Evolutionary conservation across 1,140 invertebrate species (phyloP).

Genomic region (Fopius arisanus): DNA sequence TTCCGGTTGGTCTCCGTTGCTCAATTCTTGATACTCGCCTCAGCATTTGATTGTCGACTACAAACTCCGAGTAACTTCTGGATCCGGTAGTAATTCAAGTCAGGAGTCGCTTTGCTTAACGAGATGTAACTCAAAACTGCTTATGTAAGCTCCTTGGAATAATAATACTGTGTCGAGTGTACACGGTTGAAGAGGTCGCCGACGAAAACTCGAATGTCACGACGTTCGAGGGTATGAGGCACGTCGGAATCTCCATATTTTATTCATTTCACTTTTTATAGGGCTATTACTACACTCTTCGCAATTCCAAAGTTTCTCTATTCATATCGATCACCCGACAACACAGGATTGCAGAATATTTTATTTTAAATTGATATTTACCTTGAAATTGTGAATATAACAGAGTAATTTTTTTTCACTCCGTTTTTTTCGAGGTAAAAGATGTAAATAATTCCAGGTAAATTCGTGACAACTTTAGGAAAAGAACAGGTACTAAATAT

Average conservation of each 20-base stretch:
- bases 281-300: neutral
- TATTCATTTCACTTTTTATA: neutral
- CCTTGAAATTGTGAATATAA: too few relatives aligned
- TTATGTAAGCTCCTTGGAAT: conserved; percentile 30
- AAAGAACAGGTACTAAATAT: conserved; percentile 10
- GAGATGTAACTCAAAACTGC: conserved; percentile 34
- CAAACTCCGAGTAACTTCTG: neutral
- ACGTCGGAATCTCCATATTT: neutral
- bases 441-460: neutral
- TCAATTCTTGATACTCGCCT: too few relatives aligned
- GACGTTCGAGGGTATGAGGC: neutral
- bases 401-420: too few relatives aligned
- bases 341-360: too few relatives aligned
- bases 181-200: neutral
- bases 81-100: conserved; percentile 29
- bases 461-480: conserved; percentile 12
- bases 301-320: too few relatives aligned
- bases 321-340: too few relatives aligned
- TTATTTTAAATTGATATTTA: too few relatives aligned
- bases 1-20: neutral
- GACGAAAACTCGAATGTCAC: conserved; percentile 30
- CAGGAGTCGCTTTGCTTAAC: conserved; percentile 28
- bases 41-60: neutral
- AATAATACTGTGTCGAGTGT: conserved; percentile 13
- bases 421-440: neutral